Conservation (phyloP, 2,888 invertebrate genomes). For the Crocallis elinguaria region DNA sequence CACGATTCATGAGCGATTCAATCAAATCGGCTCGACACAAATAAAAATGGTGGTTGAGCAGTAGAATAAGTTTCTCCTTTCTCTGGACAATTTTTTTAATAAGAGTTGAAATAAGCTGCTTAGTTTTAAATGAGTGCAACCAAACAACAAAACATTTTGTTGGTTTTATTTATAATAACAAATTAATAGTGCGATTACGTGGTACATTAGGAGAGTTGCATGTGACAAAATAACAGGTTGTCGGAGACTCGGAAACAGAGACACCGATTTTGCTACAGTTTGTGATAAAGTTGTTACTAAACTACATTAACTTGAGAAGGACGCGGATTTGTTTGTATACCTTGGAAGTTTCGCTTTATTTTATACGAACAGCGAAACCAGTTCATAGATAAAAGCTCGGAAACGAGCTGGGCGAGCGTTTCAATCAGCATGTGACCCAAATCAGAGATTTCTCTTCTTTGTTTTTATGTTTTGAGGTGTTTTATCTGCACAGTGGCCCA, state of each 20-base stretch:
- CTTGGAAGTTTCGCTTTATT: slow-evolving; percentile 16
- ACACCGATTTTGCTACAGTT: slow-evolving; percentile 77
- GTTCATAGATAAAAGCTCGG: slow-evolving; percentile 38
- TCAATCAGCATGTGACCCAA: slow-evolving; percentile 84
- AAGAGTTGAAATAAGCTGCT: slow-evolving; percentile 53
- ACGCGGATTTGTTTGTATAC: slow-evolving; percentile 31
- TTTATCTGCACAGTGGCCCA: slow-evolving; percentile 17
- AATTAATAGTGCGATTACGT: slow-evolving; percentile 63
- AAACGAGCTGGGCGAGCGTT: slow-evolving; percentile 62
- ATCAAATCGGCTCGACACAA: slow-evolving; percentile 35
- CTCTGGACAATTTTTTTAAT: slow-evolving; percentile 62
- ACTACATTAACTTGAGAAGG: slow-evolving; percentile 46
- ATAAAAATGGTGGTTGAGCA: slow-evolving; percentile 82
- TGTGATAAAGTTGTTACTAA: slow-evolving; percentile 68
- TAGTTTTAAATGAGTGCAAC: slow-evolving; percentile 44
- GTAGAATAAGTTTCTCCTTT: slow-evolving; percentile 60
- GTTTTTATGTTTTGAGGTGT: slow-evolving; percentile 49
- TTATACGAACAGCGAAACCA: slow-evolving; percentile 31
- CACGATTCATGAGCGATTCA: slow-evolving; percentile 33
- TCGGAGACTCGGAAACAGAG: slow-evolving; percentile 59
- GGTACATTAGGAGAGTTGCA: slow-evolving; percentile 71
- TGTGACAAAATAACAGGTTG: slow-evolving; percentile 84
- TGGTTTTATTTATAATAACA: slow-evolving; percentile 47
- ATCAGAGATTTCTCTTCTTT: slow-evolving; percentile 82
- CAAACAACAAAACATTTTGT: slow-evolving; percentile 53